phyloP scores from a whole-genome alignment of 1,140 invertebrate species.

The Aphis craccivora region DNA sequence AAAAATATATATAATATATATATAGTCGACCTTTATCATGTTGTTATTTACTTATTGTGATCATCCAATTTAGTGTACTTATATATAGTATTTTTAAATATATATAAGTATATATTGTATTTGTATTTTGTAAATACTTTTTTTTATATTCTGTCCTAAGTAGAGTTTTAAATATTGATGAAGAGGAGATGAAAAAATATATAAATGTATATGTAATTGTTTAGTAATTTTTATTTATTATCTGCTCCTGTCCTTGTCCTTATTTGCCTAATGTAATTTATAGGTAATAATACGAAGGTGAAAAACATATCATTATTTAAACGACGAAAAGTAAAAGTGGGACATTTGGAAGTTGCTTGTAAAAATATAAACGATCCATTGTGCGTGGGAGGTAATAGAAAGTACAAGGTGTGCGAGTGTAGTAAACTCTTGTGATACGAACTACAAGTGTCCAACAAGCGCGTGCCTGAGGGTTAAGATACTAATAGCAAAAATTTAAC shows the following conservation, averaged over 20 bases:
- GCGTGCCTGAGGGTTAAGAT: slow-evolving; percentile 20
- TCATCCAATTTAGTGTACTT: slow-evolving; percentile 57
- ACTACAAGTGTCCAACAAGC: not conserved
- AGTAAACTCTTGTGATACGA: not conserved
- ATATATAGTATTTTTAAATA: slow-evolving; percentile 54
- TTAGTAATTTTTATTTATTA: slow-evolving; percentile 9
- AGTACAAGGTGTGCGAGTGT: not conserved
- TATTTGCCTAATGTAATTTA: slow-evolving; percentile 3
- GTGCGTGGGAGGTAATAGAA: slow-evolving; percentile 55
- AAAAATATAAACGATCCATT: slow-evolving; percentile 34
- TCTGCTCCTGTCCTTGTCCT: slow-evolving; percentile 22
- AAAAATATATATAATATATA: slow-evolving; percentile 19
- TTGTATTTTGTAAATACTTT: slow-evolving; percentile 58
- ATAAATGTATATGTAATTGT: slow-evolving; percentile 53
- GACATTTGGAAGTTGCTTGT: slow-evolving; percentile 22
- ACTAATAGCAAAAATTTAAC: not conserved
- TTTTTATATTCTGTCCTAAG: slow-evolving; percentile 58
- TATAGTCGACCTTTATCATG: slow-evolving; percentile 57
- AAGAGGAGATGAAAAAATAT: slow-evolving; percentile 53
- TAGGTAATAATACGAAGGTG: not conserved
- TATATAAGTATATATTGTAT: slow-evolving; percentile 56
- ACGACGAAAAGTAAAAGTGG: slow-evolving; percentile 55
- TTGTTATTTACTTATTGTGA: slow-evolving; percentile 58
- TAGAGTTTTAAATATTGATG: slow-evolving; percentile 52
- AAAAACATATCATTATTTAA: slow-evolving; percentile 46